Conservation (phyloP, 2,797 vertebrate species). For the Scleropages formosus region DNA sequence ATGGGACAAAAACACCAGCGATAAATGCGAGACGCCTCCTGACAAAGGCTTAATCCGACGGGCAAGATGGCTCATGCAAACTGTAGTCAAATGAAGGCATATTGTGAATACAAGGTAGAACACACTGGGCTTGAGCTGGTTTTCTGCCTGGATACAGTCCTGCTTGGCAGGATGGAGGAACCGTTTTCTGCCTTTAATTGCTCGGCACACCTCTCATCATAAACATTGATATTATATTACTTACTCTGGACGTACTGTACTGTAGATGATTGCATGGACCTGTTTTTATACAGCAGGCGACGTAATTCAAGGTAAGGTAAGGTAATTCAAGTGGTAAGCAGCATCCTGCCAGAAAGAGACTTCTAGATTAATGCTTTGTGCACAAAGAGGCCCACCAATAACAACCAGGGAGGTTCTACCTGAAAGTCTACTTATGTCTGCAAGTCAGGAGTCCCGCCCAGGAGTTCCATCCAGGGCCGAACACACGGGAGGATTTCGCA, state of each 20-base stretch:
- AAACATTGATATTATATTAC: too few relatives aligned
- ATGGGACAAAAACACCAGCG: background rate
- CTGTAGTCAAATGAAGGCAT: conserved; percentile 12
- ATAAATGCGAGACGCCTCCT: background rate
- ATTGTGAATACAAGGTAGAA: background rate
- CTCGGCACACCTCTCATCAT: too few relatives aligned
- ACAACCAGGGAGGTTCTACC: background rate
- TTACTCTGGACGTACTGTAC: too few relatives aligned
- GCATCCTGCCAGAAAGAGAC: background rate
- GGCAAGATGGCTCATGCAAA: conserved; percentile 19
- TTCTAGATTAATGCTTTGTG: background rate
- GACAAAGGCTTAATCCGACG: background rate
- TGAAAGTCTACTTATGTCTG: background rate
- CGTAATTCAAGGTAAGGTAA: too few relatives aligned
- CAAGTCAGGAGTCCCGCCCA: conserved; percentile 7
- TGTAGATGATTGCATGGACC: too few relatives aligned
- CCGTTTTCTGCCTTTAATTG: too few relatives aligned
- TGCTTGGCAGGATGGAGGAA: background rate
- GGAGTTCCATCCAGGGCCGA: background rate
- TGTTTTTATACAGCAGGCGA: too few relatives aligned
- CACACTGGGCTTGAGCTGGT: background rate
- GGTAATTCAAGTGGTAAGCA: too few relatives aligned
- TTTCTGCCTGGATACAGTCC: background rate
- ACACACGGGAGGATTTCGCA: background rate
- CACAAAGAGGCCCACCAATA: background rate